Base-by-base conservation (phyloP, 2,888 invertebrate genomes). In the Drosophila mettleri region DNA sequence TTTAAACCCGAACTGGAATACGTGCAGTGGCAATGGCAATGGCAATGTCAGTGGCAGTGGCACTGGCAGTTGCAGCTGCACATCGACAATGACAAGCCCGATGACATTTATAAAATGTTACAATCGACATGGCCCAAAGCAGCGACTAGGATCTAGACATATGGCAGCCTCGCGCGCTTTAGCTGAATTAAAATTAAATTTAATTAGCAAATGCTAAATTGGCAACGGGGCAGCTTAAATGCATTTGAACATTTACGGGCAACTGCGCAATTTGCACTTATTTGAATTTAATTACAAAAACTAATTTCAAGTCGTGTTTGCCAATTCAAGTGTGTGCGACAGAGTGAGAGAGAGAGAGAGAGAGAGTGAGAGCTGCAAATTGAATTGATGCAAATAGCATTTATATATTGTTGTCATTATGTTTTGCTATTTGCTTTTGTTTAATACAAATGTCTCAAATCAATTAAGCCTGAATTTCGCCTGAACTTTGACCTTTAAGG, bases 381-480 rank as follows among this genome's bases (percentile, higher is more conserved):
- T 39, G 31, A 49, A 34, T 33, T 34, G 33, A 22, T 31, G 29
- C 48, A 49, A 29, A 27, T 38, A 38, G 18, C 18, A 52, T 10
- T 39, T 27, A 12, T 27, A 12, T 27, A 6, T 58, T 52, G 36
- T 39, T 58, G 31, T 16, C 20, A n/a, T 38, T 14, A 9, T 10
- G 9, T 58, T 58, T 31, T 57, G 48, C 48, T 57, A 24, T 69
- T 61, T 48, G 46, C 57, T 16, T 48, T 39, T 61, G 60, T 38
- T 73, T 38, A 36, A 55, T 65, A 60, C 71, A 73, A 71, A 66
- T 53, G 60, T 33, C 73, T 57, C 52, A 48, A 71, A 71, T 71
- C 71, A 72, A 71, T 71, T 71, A 73, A 71, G 60, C 73, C n/a
- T n/a, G n/a, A n/a, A n/a, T 60, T 49, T 16, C 31, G 45, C 24